A percentile compares a stretch with the other conserved stretches of the same genome.
Conservation (phyloP, 2,888 invertebrate species). For the Sturmia bella region DNA sequence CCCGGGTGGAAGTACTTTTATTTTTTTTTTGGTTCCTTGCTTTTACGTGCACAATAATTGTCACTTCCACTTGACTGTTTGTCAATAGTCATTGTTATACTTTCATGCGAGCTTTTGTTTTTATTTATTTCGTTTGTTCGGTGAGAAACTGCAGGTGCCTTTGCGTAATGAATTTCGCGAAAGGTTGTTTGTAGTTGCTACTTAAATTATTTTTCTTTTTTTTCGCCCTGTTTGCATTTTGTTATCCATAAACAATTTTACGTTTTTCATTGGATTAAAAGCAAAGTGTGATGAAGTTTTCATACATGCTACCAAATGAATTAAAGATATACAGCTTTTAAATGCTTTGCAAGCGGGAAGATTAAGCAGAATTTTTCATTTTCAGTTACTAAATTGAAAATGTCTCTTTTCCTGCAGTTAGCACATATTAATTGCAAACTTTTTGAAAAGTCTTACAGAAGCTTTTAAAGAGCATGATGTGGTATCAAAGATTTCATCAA, state of each 20-base stretch:
- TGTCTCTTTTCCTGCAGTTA: too few relatives aligned
- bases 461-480: too few relatives aligned
- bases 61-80: conserved; percentile 40
- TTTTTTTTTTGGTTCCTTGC: neutral
- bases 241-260: conserved; percentile 64
- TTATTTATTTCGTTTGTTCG: conserved; percentile 46
- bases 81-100: conserved; percentile 39
- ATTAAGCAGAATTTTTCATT: too few relatives aligned
- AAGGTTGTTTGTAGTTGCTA: conserved; percentile 71
- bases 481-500: too few relatives aligned
- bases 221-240: conserved; percentile 56
- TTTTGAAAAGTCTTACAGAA: too few relatives aligned
- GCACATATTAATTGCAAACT: too few relatives aligned
- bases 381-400: too few relatives aligned
- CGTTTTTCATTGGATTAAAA: conserved; percentile 56
- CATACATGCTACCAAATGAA: conserved; percentile 19
- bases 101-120: conserved; percentile 5
- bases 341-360: too few relatives aligned
- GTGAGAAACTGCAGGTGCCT: conserved; percentile 67
- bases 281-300: conserved; percentile 57
- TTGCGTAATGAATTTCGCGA: conserved; percentile 64
- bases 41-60: neutral
- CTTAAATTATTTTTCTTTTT: conserved; percentile 30
- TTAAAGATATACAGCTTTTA: too few relatives aligned
- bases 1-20: too few relatives aligned